Base-by-base conservation (phyloP, 2,888 invertebrate genomes). In the Limnephilus auricula region DNA sequence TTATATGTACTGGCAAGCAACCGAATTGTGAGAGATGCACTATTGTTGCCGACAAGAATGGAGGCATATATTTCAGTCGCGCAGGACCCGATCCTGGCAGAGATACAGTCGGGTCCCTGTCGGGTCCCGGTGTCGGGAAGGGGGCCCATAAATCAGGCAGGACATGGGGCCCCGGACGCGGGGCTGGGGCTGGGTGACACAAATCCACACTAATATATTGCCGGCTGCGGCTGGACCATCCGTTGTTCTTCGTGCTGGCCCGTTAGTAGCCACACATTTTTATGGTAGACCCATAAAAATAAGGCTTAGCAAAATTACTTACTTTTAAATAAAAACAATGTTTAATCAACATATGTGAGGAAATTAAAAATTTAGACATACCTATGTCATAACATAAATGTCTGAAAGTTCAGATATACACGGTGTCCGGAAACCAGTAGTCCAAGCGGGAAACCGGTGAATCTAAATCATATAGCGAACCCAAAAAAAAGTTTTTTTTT, bases 11-110 rank as follows among this genome's bases (percentile, higher is more conserved):
- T 31, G n/a, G 31, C 40, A 50, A 85, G 85, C 82, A 82, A 34
- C 32, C 34, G 32, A 32, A 82, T 25, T 30, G 30, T 85, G 40
- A 85, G n/a, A 37, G 85, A 50, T 6, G 40, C 30, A 50, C 86
- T 50, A 86, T 86, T 88, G 87, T 88, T 65, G 34, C 78, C n/a
- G 78, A 88, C 87, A 88, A 85, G 37, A 85, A 88, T 88, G 87
- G 87, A 88, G n/a, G 31, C 78, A 88, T 88, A 50, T 50, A 88
- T 88, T 88, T 88, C 12, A 88, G 87, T 12, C 87, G 25, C 3
- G 13, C 9, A 30, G 10, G 13, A 45, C 34, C 85, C n/a, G 45
- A 85, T 85, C 85, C 85, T 18, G 34, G 4, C 40, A 30, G 32
- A 85, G 85, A 45, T 85, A 84, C 84, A 40, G 85, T 30, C 85